phyloP scores from a whole-genome alignment of 2,113 vertebrate species.

The Antennarius striatus region DNA sequence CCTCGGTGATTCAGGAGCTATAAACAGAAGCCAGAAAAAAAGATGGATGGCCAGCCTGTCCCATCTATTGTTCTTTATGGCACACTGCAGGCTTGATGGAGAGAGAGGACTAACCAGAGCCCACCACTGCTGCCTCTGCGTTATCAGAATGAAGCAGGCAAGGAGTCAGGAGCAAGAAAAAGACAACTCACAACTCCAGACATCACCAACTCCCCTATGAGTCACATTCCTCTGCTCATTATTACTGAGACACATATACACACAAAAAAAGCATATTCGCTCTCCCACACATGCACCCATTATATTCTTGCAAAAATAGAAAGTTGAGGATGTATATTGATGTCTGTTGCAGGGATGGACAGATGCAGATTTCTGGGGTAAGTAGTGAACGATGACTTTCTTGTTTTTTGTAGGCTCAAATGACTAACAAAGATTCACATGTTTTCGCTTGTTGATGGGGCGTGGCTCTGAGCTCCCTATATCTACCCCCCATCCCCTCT shows the following conservation, averaged over 20 bases:
- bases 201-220: constrained; percentile 49
- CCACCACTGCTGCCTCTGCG: constrained; percentile 37
- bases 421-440: no score
- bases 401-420: no score
- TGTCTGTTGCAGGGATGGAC: constrained; percentile 7
- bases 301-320: constrained; percentile 38
- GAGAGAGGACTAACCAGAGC: constrained; percentile 51
- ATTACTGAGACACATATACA: constrained; percentile 18
- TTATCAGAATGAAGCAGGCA: constrained; percentile 61
- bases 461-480: no score
- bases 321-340: constrained; percentile 25
- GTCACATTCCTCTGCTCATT: constrained; percentile 49
- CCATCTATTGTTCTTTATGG: constrained; percentile 45
- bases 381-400: no score
- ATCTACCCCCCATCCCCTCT: no score
- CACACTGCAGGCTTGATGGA: constrained; percentile 35
- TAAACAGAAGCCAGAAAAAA: constrained; percentile 56
- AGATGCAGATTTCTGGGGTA: neutral
- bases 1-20: constrained; percentile 58
- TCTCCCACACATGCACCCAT: constrained; percentile 28
- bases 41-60: constrained; percentile 41
- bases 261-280: neutral
- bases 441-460: no score
- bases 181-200: constrained; percentile 1
- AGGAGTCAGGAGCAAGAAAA: constrained; percentile 38